Base-by-base conservation (phyloP, 2,888 invertebrate species). In the Clivina fossor region DNA sequence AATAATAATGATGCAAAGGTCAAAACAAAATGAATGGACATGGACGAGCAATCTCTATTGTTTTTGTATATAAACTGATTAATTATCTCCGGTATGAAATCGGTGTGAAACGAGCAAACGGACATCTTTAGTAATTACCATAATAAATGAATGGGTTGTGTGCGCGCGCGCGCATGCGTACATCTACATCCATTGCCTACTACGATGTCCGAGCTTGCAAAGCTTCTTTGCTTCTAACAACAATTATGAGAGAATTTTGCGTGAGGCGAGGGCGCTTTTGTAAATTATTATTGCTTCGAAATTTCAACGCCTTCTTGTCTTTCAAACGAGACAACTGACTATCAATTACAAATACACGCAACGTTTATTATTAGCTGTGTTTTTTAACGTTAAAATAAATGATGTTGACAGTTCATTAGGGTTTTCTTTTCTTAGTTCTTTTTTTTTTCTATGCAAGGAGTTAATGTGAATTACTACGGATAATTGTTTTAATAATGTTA, bases 121-220 rank as follows among this genome's bases (percentile, higher is more conserved):
- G 33, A 26, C 26, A 37, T 28, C 49, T 37, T 46, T 18, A 30
- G 32, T 19, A 37, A 49, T 49, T 49, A 49, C 38, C 49, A 49
- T 49, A 49, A 49, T 49, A 49, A 49, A 49, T 49, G 38, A 38
- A 28, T 11, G 49, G 49, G 37, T 37, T 20, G 46, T 32, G 46
- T 26, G 26, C 28, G 13, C 5, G 33, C 11, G 4, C 13, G 9
- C 13, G n/a, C n/a, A n/a, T n/a, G n/a, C n/a, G n/a, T n/a, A n/a
- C n/a, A n/a, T n/a, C n/a, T n/a, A n/a, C n/a, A n/a, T n/a, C n/a
- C n/a, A n/a, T n/a, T n/a, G n/a, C n/a, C n/a, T n/a, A n/a, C n/a
- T n/a, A n/a, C n/a, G n/a, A n/a, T n/a, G n/a, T n/a, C 5, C 4
- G 26, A 24, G 5, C 26, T 7, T 4, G 9, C 26, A 7, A 24